Conservation (phyloP, 2,797 vertebrate species). For the Urocyon cinereoargenteus region DNA sequence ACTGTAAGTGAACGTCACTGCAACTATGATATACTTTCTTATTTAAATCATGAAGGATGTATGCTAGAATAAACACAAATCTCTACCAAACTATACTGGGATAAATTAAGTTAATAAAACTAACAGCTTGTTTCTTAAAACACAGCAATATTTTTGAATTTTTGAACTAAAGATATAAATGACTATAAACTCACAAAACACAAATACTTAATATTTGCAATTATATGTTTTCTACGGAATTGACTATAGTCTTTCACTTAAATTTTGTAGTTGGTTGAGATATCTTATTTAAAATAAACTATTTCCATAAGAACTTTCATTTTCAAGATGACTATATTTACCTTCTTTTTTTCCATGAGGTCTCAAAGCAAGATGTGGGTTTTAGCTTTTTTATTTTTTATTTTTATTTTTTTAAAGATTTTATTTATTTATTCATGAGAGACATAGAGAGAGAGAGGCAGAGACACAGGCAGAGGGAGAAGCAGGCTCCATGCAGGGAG, state of each 20-base stretch:
- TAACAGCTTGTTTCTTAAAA: neutral
- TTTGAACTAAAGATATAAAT: conserved; percentile 13
- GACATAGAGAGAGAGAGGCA: too few relatives aligned
- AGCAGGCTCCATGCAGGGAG: too few relatives aligned
- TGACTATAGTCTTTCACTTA: neutral
- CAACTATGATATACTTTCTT: neutral
- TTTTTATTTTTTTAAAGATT: too few relatives aligned
- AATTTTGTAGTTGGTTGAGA: neutral
- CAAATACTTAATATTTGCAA: neutral
- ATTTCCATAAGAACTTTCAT: neutral
- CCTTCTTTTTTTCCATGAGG: neutral
- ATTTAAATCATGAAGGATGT: neutral
- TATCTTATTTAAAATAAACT: neutral
- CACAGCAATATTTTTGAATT: neutral
- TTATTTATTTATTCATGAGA: too few relatives aligned
- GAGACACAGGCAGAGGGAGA: too few relatives aligned
- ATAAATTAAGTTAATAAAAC: neutral
- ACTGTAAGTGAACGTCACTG: neutral
- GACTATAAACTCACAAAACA: neutral
- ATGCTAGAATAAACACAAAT: neutral
- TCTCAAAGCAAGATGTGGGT: neutral
- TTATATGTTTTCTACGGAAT: neutral
- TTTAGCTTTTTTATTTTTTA: neutral
- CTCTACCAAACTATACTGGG: neutral
- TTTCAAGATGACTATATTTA: neutral